phyloP scores from a whole-genome alignment of 2,113 vertebrate genomes.

The Clarias gariepinus region DNA sequence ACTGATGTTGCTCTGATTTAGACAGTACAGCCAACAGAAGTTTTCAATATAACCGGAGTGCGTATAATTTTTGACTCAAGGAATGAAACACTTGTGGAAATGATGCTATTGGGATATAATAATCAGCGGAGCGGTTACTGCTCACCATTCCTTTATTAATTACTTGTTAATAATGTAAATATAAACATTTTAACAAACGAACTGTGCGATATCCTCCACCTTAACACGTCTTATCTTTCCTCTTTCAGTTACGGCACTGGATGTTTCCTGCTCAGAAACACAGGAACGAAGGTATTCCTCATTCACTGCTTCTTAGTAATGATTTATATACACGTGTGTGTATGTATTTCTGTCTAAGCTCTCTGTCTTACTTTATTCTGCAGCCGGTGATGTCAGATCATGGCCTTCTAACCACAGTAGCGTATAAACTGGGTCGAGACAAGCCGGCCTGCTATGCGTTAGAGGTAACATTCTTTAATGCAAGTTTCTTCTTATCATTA shows the following conservation, averaged over 20 bases:
- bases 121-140: not conserved
- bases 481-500: not conserved
- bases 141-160: not conserved
- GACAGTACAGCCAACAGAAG: too few species aligned
- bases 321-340: not conserved
- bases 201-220: not conserved
- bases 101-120: not conserved
- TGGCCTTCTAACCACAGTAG: constrained; percentile 92
- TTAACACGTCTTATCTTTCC: not conserved
- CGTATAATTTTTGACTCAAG: not conserved
- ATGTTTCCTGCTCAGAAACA: constrained; percentile 93
- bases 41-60: too few species aligned
- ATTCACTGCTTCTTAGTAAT: not conserved
- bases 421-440: constrained; percentile 87
- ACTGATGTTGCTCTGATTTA: too few species aligned
- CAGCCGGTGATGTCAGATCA: constrained; percentile 88
- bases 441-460: constrained; percentile 84
- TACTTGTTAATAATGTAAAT: not conserved
- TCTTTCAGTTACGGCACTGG: constrained; percentile 90
- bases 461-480: constrained; percentile 74
- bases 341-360: not conserved
- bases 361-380: constrained; percentile 11
- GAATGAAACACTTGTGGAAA: not conserved
- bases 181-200: not conserved
- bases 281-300: constrained; percentile 82